Conservation (phyloP, 1,140 invertebrate genomes). For the Aphelenchoides avenae region DNA sequence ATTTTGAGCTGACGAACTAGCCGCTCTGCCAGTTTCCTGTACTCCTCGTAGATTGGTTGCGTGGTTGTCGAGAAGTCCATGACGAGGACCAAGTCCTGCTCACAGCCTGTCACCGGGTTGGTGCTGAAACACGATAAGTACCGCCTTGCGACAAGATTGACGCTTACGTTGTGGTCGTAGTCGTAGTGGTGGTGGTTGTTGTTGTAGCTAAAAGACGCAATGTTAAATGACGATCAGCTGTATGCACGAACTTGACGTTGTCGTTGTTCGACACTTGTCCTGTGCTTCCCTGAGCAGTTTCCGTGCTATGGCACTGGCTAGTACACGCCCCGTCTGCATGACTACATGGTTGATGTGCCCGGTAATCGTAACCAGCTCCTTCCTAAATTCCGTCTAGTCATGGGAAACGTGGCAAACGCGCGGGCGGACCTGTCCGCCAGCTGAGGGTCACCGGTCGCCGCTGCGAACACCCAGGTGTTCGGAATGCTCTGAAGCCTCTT, state of each 20-base stretch:
- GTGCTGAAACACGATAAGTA: no score
- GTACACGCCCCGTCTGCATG: constrained; percentile 51
- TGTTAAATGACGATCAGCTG: no score
- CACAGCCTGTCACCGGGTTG: constrained; percentile 40
- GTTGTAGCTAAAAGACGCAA: no score
- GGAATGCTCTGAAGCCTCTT: constrained; percentile 41
- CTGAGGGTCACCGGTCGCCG: constrained; percentile 53
- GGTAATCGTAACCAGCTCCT: constrained; percentile 53
- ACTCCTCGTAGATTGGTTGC: constrained; percentile 46
- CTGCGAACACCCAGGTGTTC: constrained; percentile 53
- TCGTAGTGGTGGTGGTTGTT: constrained; percentile 53
- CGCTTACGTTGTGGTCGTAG: constrained; percentile 56
- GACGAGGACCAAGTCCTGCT: constrained; percentile 49
- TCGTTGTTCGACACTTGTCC: constrained; percentile 54
- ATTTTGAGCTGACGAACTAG: constrained; percentile 47
- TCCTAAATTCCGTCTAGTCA: constrained; percentile 25
- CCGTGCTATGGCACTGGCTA: constrained; percentile 54
- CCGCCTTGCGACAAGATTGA: no score
- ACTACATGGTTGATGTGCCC: constrained; percentile 56
- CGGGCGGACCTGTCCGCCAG: constrained; percentile 49
- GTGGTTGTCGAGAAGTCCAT: constrained; percentile 58
- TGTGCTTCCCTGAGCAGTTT: constrained; percentile 52
- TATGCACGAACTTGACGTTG: no score
- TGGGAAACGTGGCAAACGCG: not conserved
- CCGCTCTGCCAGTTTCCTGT: constrained; percentile 39